Conservation (phyloP, 2,888 invertebrate genomes). For the Drosophila hawaiiensis region DNA sequence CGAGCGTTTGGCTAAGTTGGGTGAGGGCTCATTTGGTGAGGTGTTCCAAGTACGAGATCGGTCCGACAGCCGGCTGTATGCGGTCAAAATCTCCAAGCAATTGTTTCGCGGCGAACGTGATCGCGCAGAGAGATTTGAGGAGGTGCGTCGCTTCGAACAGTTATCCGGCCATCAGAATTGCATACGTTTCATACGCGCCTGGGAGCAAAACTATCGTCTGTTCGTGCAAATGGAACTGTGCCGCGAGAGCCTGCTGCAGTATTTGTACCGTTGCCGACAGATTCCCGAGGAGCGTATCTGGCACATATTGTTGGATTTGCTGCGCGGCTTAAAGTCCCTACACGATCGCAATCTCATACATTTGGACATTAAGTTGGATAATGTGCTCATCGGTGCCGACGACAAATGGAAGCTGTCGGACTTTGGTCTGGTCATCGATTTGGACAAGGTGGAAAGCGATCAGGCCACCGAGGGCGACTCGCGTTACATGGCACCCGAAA, state of each 20-base stretch:
- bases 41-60: slow-evolving; percentile 89
- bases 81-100: slow-evolving; percentile 89
- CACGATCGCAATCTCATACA: slow-evolving; percentile 90
- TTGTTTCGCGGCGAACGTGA: slow-evolving; percentile 87
- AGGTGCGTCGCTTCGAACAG: slow-evolving; percentile 89
- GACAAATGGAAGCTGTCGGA: slow-evolving; percentile 89
- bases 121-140: slow-evolving; percentile 87
- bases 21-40: slow-evolving; percentile 91
- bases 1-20: slow-evolving; percentile 87
- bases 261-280: slow-evolving; percentile 86
- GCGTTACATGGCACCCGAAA: slow-evolving; percentile 91
- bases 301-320: slow-evolving; percentile 89
- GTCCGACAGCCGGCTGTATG: slow-evolving; percentile 89
- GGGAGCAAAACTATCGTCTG: slow-evolving; percentile 90
- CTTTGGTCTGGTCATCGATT: slow-evolving; percentile 90
- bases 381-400: slow-evolving; percentile 89
- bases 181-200: slow-evolving; percentile 89
- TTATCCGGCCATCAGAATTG: slow-evolving; percentile 89
- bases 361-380: slow-evolving; percentile 92
- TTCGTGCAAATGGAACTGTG: slow-evolving; percentile 91
- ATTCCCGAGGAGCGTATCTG: slow-evolving; percentile 88
- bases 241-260: slow-evolving; percentile 87
- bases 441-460: slow-evolving; percentile 87
- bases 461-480: slow-evolving; percentile 90
- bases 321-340: slow-evolving; percentile 88